Base-by-base conservation (phyloP, 2,797 vertebrate species). In the Danio albolineatus region DNA sequence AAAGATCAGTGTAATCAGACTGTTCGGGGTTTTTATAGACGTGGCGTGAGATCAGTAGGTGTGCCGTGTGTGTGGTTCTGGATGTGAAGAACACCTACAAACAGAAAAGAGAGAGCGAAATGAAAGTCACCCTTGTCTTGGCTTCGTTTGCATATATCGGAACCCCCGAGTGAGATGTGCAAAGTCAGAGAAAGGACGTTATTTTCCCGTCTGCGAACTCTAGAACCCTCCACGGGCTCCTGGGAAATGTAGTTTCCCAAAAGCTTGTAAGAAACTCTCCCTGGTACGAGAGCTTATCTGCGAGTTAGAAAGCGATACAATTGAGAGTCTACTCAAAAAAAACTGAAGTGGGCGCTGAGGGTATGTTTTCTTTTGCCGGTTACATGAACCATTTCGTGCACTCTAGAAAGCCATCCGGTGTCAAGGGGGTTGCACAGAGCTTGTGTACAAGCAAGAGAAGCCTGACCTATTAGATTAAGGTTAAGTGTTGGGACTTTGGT, bases 141-240 rank as follows among this genome's bases (percentile, higher is more conserved):
- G 74, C 60, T 7, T 83, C 10, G 10, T 57, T 85, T 62, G 72
- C 60, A 76, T 49, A n/a, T 43, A 14, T 41, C 69, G n/a, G 60
- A 78, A 77, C 64, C 78, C 79, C 70, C 13, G 56, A 78, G 76
- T 65, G 80, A 87, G 74, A 53, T 21, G 41, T 82, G 83, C 86
- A 87, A 86, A 88, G 88, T 86, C 86, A 83, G 17, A 44, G 79
- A 85, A 66, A 87, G 83, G 88, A 85, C 86, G 76, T 78, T 54
- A 36, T 76, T 73, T 28, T 69, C 73, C 83, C 78, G 81, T 78
- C 64, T 83, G 73, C 43, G 83, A 78, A 81, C 79, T 67, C 53
- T 71, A 83, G 81, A 84, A 78, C 86, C 83, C 78, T 60, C 46
- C 82, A 72, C 79, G 51, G 3, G 79, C 79, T 87, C 86, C 81